Base-by-base conservation (phyloP, 1,140 invertebrate genomes). In the Lepidurus couesii region DNA sequence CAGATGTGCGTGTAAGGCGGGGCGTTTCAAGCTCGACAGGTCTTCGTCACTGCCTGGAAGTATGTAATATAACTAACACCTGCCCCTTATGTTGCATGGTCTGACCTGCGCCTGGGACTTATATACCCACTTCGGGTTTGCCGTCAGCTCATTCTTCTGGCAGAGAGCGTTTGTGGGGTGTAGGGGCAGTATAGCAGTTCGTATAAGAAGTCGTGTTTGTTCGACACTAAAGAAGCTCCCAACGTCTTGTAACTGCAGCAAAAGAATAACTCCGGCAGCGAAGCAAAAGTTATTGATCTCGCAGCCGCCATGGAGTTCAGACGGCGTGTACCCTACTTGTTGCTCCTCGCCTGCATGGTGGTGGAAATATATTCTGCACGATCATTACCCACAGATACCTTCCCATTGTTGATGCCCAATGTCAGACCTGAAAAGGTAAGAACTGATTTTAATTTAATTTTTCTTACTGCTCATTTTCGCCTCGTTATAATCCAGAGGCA, bases 361-460 rank as follows among this genome's bases (percentile, higher is more conserved):
- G 53, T 65, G 16, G 53, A 7, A 65, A 65, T 21, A 1, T 65
- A 7, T 9, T 5, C 53, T n/a, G 53, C 53, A 1, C 53, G 53
- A n/a, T 65, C 53, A 65, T 65, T 65, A 65, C 53, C 53, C 53
- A 82, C 82, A 16, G 83, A 88, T 78, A 88, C 87, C 76, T 92
- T 89, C 83, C 85, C 90, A 16, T 85, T 92, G 78, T 83, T 91
- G 9, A 92, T 92, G 91, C 91, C 91, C 80, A 89, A 90, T 84
- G 90, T 92, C 44, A 87, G 86, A 75, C 91, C 91, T 47, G 86
- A 89, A 81, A 86, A 85, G 82, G 91, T 92, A 86, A 90, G 87
- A 85, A 34, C 10, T 77, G 45, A 45, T 42, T 77, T 10, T 80
- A 13, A 42, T 75, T 76, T 16, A 2, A 7, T 73, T 34, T 77